Percentiles rank a stretch among this genome's conserved stretches.
These are phyloP conservation scores for Pelvicachromis taeniatus DNA, from an alignment of 2,113 vertebrate species.

Conservation along the genomic window DNA sequence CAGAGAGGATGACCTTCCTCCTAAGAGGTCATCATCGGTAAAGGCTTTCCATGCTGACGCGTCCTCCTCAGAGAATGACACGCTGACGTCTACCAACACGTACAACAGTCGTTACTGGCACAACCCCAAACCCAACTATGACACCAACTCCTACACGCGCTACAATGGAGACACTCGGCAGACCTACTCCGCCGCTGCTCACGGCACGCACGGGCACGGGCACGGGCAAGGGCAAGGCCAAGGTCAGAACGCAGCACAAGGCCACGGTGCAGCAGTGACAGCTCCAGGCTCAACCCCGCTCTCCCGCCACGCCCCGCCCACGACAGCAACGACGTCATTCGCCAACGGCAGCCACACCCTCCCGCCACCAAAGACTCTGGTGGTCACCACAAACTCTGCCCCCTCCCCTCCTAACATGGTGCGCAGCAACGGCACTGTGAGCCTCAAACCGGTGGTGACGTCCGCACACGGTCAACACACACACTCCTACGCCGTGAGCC, in stretches of 20 bases:
- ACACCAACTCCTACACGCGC: slow-evolving; percentile 85
- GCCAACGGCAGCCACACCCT: slow-evolving; percentile 84
- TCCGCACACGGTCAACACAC: slow-evolving; percentile 78
- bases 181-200: slow-evolving; percentile 75
- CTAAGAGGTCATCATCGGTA: slow-evolving; percentile 85
- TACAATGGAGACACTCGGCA: slow-evolving; percentile 85
- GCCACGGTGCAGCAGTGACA: slow-evolving; percentile 21
- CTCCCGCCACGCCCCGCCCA: slow-evolving; percentile 48
- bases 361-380: slow-evolving; percentile 88
- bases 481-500: slow-evolving; percentile 87
- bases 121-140: slow-evolving; percentile 84
- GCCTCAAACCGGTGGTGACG: slow-evolving; percentile 78
- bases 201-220: slow-evolving; percentile 24
- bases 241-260: slow-evolving; percentile 33
- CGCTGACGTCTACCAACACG: slow-evolving; percentile 93
- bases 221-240: slow-evolving; percentile 42
- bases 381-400: slow-evolving; percentile 90
- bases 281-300: slow-evolving; percentile 53
- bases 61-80: slow-evolving; percentile 95
- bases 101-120: slow-evolving; percentile 97
- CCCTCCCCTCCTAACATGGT: slow-evolving; percentile 80
- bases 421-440: slow-evolving; percentile 85
- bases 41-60: slow-evolving; percentile 92
- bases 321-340: slow-evolving; percentile 11
- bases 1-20: slow-evolving; percentile 96